Conservation (phyloP, 2,113 vertebrate genomes). For the Ptyas mucosa region DNA sequence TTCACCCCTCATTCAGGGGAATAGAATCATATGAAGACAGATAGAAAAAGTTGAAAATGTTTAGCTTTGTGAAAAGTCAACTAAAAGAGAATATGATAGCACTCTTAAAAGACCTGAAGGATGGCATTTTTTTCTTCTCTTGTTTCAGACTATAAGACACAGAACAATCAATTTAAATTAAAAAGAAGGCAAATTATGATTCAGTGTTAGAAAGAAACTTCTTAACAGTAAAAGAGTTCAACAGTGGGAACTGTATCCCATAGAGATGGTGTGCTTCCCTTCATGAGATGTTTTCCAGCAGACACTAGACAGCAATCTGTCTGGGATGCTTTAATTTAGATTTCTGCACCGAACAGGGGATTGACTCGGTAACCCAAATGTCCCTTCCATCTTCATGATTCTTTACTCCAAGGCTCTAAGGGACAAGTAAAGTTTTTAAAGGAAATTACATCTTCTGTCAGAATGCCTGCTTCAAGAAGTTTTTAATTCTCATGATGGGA, state of each 20-base stretch:
- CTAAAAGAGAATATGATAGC: background rate
- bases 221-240: background rate
- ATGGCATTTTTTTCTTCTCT: background rate
- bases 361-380: background rate
- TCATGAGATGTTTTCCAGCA: background rate
- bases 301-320: background rate
- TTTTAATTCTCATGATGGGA: background rate
- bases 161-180: background rate
- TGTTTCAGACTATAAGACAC: background rate
- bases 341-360: background rate
- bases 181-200: background rate
- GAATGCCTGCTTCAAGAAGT: background rate
- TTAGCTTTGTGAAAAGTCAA: background rate
- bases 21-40: background rate
- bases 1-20: background rate
- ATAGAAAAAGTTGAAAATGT: background rate
- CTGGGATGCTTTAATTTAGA: background rate
- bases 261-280: background rate
- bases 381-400: background rate
- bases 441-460: background rate
- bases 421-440: background rate
- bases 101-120: background rate
- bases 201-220: background rate
- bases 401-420: background rate
- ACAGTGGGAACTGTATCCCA: background rate